Evolutionary conservation across 1,140 invertebrate species (phyloP).

Genomic region (Trinorchestia longiramus): DNA sequence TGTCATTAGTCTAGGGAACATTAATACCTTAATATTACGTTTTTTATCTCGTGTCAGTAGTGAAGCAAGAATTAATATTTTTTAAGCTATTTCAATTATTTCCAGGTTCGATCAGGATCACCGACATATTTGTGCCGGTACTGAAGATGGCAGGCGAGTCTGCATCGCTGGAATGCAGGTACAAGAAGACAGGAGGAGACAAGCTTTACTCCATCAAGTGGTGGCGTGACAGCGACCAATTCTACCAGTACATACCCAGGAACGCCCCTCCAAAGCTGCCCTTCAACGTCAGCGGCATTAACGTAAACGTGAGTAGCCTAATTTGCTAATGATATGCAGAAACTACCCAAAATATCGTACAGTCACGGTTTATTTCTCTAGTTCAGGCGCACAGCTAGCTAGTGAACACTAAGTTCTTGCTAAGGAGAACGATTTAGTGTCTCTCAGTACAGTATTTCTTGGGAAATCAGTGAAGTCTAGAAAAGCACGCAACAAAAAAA

Average conservation of each 20-base stretch:
- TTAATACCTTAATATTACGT: too few relatives aligned
- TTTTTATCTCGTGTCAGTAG: too few relatives aligned
- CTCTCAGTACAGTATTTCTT: not conserved
- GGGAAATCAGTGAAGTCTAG: too few relatives aligned
- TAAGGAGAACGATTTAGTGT: not conserved
- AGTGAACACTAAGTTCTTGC: not conserved
- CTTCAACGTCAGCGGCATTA: conserved; percentile 77
- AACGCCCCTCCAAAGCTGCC: conserved; percentile 77
- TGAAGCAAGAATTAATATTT: not conserved
- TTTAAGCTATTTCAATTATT: not conserved
- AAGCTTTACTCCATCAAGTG: conserved; percentile 87
- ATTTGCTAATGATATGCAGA: not conserved
- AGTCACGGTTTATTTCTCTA: not conserved
- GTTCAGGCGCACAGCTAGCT: too few relatives aligned
- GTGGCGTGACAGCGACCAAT: conserved; percentile 83
- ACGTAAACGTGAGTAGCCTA: conserved; percentile 80
- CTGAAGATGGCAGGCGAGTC: conserved; percentile 57
- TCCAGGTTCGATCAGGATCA: conserved; percentile 48
- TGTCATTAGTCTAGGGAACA: too few relatives aligned
- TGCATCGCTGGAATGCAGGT: conserved; percentile 78
- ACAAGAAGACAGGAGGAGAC: conserved; percentile 80
- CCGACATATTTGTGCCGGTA: conserved; percentile 49
- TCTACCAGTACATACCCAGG: conserved; percentile 81
- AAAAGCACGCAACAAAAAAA: too few relatives aligned
- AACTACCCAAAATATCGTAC: too few relatives aligned